Percentiles rank a stretch among this genome's conserved stretches.
These are phyloP conservation scores for Dynastes maya DNA, from an alignment of 2,888 invertebrate genomes.

Conservation along the genomic window DNA sequence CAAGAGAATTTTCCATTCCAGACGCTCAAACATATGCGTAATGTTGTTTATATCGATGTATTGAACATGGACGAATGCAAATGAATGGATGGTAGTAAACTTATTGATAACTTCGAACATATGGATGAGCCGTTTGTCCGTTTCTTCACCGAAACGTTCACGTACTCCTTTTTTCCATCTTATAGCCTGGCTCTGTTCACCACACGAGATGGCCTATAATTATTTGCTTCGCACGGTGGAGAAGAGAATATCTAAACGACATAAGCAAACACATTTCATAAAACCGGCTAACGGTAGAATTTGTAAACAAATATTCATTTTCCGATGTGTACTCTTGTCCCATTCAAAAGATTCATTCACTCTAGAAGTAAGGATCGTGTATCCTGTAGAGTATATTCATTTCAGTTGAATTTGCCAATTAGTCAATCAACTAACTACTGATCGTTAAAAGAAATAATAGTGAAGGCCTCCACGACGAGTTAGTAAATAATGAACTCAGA, in stretches of 20 bases:
- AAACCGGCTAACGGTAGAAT: constrained; percentile 32
- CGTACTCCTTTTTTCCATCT: background rate
- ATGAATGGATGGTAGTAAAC: constrained; percentile 11
- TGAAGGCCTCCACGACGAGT: no score
- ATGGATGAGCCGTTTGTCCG: background rate
- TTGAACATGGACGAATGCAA: background rate
- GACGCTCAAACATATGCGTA: background rate
- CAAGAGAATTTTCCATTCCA: constrained; percentile 7
- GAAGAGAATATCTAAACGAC: constrained; percentile 16
- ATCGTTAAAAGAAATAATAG: no score
- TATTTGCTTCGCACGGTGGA: constrained; percentile 7
- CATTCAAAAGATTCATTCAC: constrained; percentile 29
- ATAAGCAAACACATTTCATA: constrained; percentile 30
- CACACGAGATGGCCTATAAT: background rate
- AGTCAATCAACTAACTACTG: no score
- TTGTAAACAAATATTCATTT: constrained; percentile 36
- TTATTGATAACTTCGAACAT: constrained; percentile 12
- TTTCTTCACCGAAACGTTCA: background rate
- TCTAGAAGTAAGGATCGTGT: background rate
- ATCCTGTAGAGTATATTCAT: background rate
- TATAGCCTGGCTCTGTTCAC: background rate
- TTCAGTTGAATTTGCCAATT: no score
- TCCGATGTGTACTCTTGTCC: constrained; percentile 11
- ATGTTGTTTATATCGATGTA: background rate
- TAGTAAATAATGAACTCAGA: no score